Conservation (phyloP, 2,888 invertebrate species). For the Dione juno region DNA sequence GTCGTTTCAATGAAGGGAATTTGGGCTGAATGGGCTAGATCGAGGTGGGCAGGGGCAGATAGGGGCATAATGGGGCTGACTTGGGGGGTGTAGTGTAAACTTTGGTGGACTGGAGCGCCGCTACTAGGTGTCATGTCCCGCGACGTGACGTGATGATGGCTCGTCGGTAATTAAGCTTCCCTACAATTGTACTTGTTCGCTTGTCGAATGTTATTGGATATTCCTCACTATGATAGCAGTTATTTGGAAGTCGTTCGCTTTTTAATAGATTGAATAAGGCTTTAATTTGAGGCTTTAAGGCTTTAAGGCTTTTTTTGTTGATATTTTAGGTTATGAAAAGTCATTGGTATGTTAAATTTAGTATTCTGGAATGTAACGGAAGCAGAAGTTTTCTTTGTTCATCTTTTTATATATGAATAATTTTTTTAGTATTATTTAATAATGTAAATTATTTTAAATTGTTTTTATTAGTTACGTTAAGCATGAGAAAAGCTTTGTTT, state of each 20-base stretch:
- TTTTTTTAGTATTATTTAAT: too few species aligned
- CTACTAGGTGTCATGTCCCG: constrained; percentile 22
- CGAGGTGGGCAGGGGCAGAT: not conserved
- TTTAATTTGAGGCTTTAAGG: too few species aligned
- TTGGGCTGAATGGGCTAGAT: not conserved
- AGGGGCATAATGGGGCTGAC: not conserved
- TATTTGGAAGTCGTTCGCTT: constrained; percentile 1
- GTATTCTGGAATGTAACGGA: too few species aligned
- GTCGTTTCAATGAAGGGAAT: not conserved
- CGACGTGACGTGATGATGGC: constrained; percentile 36
- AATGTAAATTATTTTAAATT: too few species aligned
- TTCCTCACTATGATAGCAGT: constrained; percentile 1
- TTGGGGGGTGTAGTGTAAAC: not conserved
- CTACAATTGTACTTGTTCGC: constrained; percentile 42
- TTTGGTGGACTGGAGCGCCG: not conserved
- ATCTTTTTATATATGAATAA: too few species aligned
- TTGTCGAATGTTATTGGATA: constrained; percentile 23
- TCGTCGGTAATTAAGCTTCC: constrained; percentile 47
- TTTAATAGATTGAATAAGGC: not conserved
- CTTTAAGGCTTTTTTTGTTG: not conserved
- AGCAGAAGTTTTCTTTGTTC: too few species aligned
- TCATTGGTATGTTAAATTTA: too few species aligned
- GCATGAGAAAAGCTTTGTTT: too few species aligned
- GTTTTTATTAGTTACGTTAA: too few species aligned
- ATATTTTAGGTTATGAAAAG: not conserved